A percentile compares a stretch with the other conserved stretches of the same genome.
Evolutionary conservation across 2,797 vertebrate species (phyloP).

Genomic region (Alosa sapidissima): DNA sequence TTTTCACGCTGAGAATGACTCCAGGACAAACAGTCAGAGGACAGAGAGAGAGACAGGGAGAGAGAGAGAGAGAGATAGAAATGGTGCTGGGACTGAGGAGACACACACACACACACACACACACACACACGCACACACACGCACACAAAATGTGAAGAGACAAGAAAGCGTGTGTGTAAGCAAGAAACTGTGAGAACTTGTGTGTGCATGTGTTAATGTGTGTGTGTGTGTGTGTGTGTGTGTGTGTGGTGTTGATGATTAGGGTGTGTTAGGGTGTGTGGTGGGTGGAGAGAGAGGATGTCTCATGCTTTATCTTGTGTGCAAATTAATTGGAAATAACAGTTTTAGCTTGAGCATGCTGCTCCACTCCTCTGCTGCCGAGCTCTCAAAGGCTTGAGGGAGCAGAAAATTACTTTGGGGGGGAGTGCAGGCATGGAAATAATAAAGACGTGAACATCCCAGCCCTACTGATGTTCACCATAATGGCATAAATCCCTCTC

Average conservation of each 20-base stretch:
- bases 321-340: constrained; percentile 26
- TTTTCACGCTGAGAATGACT: constrained; percentile 20
- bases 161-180: neutral
- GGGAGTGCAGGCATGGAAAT: constrained; percentile 9
- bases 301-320: constrained; percentile 20
- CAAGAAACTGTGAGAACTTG: neutral
- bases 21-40: constrained; percentile 20
- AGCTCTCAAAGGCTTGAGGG: constrained; percentile 17
- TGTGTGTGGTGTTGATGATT: neutral
- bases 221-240: neutral
- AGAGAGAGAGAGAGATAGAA: neutral
- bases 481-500: constrained; percentile 19
- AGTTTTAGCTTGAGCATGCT: constrained; percentile 23
- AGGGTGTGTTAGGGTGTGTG: neutral
- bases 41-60: neutral
- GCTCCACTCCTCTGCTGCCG: neutral
- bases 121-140: neutral
- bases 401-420: constrained; percentile 24
- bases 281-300: neutral
- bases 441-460: constrained; percentile 22
- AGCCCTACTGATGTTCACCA: neutral
- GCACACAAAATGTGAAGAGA: neutral
- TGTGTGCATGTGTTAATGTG: neutral
- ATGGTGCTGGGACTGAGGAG: neutral
- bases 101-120: neutral